Evolutionary conservation across 1,140 invertebrate species (phyloP).

Genomic region (Papilio aristodemus): DNA sequence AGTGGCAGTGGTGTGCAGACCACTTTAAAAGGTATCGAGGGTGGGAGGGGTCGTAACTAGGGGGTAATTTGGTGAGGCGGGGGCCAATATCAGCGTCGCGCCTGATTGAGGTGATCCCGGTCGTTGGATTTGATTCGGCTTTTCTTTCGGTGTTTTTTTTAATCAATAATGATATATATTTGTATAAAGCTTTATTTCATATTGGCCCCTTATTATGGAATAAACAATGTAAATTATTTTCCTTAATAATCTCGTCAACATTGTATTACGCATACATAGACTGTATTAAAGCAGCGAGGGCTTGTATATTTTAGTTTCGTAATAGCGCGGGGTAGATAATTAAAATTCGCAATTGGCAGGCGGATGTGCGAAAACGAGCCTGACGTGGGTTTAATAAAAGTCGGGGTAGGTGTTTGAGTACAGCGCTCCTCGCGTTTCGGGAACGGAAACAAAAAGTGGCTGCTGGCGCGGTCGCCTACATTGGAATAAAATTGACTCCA

Average conservation of each 20-base stretch:
- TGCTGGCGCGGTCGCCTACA: slow-evolving; percentile 76
- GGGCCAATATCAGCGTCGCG: slow-evolving; percentile 75
- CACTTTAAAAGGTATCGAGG: slow-evolving; percentile 78
- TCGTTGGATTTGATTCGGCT: slow-evolving; percentile 69
- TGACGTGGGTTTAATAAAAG: slow-evolving; percentile 73
- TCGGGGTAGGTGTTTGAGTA: slow-evolving; percentile 75
- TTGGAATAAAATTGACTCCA: slow-evolving; percentile 80
- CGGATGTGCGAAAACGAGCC: slow-evolving; percentile 50
- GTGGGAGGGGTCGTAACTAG: slow-evolving; percentile 73
- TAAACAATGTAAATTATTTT: no score
- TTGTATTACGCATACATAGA: not conserved
- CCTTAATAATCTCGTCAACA: not conserved
- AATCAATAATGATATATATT: slow-evolving; percentile 51
- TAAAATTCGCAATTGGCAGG: slow-evolving; percentile 27
- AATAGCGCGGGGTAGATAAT: slow-evolving; percentile 19
- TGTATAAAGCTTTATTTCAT: no score
- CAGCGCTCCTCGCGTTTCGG: slow-evolving; percentile 74
- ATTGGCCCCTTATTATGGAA: no score
- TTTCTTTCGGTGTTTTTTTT: slow-evolving; percentile 53
- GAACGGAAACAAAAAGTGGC: slow-evolving; percentile 78
- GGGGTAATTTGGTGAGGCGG: slow-evolving; percentile 78
- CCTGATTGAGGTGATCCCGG: slow-evolving; percentile 77
- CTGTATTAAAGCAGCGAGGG: not conserved
- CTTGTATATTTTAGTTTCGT: slow-evolving; percentile 24
- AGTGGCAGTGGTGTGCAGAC: slow-evolving; percentile 75